Conservation (phyloP, 2,113 vertebrate species). For the Corythoichthys intestinalis region DNA sequence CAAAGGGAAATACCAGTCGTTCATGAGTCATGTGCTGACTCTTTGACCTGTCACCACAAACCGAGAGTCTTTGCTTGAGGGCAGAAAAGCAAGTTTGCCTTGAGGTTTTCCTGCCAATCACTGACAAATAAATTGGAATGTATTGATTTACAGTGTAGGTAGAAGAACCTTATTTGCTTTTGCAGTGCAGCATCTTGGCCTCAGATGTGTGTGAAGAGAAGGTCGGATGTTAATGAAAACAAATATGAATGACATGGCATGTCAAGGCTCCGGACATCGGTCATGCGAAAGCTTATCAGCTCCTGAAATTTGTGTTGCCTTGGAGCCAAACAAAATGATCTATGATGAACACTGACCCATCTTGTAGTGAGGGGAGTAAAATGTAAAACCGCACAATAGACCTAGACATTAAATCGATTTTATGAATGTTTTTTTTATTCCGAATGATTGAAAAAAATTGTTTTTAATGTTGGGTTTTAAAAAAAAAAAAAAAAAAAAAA, state of each 20-base stretch:
- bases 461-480: too few species aligned
- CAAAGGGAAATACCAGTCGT: constrained; percentile 55
- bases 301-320: neutral
- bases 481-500: too few species aligned
- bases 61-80: constrained; percentile 30
- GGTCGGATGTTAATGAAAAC: constrained; percentile 13
- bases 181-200: constrained; percentile 28
- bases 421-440: too few species aligned
- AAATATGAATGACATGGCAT: neutral
- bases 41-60: constrained; percentile 63
- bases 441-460: too few species aligned
- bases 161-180: constrained; percentile 37
- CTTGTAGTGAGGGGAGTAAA: constrained; percentile 9
- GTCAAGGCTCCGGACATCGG: neutral
- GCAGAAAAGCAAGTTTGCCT: constrained; percentile 38
- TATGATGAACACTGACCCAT: neutral
- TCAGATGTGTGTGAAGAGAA: constrained; percentile 3
- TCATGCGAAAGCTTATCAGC: neutral
- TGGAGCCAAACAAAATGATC: neutral
- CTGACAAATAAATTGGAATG: constrained; percentile 60
- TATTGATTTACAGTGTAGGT: constrained; percentile 48
- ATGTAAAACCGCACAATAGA: constrained; percentile 16
- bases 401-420: too few species aligned
- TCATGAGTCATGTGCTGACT: constrained; percentile 65
- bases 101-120: constrained; percentile 38